A percentile compares a stretch with the other conserved stretches of the same genome.
phyloP scores from a whole-genome alignment of 1,140 invertebrate species.

The Dryas iulia region DNA sequence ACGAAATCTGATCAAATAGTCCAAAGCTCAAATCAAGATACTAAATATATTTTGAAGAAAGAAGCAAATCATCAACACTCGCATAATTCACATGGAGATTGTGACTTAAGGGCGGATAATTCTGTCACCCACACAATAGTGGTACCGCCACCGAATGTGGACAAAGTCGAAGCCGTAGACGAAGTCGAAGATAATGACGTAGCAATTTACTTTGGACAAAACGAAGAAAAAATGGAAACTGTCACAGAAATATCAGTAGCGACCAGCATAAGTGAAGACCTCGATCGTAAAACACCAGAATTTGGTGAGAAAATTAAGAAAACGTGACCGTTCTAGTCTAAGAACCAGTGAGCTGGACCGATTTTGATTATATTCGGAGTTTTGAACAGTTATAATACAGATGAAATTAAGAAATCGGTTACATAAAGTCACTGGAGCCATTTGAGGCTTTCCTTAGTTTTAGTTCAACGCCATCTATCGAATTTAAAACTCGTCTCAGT shows the following conservation, averaged over 20 bases:
- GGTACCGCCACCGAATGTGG: constrained; percentile 57
- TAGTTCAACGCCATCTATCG: constrained; percentile 24
- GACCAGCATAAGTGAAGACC: constrained; percentile 65
- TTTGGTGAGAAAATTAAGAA: constrained; percentile 45
- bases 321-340: constrained; percentile 34
- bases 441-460: constrained; percentile 14
- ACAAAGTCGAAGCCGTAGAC: constrained; percentile 45
- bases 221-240: constrained; percentile 43
- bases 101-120: constrained; percentile 60
- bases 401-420: background rate
- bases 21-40: constrained; percentile 46
- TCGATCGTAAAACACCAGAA: constrained; percentile 36
- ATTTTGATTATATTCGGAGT: background rate
- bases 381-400: background rate
- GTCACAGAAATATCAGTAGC: constrained; percentile 76
- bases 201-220: constrained; percentile 77
- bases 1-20: constrained; percentile 53
- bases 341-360: constrained; percentile 30
- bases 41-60: constrained; percentile 45
- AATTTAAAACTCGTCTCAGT: constrained; percentile 28
- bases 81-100: constrained; percentile 54
- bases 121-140: constrained; percentile 62
- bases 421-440: constrained; percentile 11
- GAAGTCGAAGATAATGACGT: constrained; percentile 80
- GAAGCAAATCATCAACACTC: constrained; percentile 48